Evolutionary conservation across 2,888 invertebrate genomes (phyloP).

Genomic region (Yponomeuta evonymella): DNA sequence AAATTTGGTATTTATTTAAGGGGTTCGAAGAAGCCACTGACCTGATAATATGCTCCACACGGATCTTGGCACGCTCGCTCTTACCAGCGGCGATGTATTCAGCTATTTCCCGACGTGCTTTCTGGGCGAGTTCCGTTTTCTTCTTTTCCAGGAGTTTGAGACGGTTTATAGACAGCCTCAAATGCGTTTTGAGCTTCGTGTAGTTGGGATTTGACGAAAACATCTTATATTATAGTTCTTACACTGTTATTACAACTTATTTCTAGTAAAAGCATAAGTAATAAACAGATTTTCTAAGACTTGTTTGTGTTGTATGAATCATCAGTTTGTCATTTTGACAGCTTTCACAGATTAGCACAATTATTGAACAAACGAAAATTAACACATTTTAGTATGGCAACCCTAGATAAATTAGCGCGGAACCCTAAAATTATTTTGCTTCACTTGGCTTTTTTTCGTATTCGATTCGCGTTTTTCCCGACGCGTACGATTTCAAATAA

Average conservation of each 20-base stretch:
- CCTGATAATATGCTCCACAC: slow-evolving; percentile 98
- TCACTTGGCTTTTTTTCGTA: too few relatives aligned
- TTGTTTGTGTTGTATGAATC: neutral
- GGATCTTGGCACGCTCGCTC: slow-evolving; percentile 92
- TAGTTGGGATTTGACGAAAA: slow-evolving; percentile 96
- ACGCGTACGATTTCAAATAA: too few relatives aligned
- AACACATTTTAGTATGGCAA: too few relatives aligned
- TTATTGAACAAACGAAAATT: too few relatives aligned
- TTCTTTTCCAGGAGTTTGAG: slow-evolving; percentile 97
- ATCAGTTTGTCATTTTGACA: neutral
- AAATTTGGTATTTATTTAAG: neutral
- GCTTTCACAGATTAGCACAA: too few relatives aligned
- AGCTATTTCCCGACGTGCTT: slow-evolving; percentile 97
- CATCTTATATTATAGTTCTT: slow-evolving; percentile 67
- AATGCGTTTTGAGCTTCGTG: slow-evolving; percentile 96
- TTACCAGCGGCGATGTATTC: slow-evolving; percentile 94
- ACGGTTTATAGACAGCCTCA: slow-evolving; percentile 94
- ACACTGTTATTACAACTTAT: neutral
- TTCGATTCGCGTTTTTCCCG: too few relatives aligned
- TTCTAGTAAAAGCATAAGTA: neutral
- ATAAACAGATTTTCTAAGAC: slow-evolving; percentile 4
- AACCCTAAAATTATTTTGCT: too few relatives aligned
- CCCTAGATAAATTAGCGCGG: too few relatives aligned
- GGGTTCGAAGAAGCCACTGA: slow-evolving; percentile 34
- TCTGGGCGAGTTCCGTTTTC: slow-evolving; percentile 96